These are phyloP conservation scores for Hephaestus fuliginosus DNA, from an alignment of 2,797 vertebrate species.

Conservation along the genomic window DNA sequence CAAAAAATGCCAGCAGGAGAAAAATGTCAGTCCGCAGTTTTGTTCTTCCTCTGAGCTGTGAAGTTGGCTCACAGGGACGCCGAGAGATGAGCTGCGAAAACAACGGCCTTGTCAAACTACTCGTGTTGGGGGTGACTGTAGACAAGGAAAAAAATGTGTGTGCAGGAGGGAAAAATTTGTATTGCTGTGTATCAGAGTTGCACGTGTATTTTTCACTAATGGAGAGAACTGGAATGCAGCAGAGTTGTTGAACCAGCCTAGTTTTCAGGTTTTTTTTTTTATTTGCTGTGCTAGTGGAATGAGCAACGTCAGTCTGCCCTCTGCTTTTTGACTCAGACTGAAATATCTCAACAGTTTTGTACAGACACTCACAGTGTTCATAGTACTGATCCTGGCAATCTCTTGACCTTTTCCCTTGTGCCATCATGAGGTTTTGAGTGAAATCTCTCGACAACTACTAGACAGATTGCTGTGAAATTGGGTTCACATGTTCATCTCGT, in stretches of 20 bases:
- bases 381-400: not conserved
- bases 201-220: constrained; percentile 28
- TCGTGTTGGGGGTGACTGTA: constrained; percentile 27
- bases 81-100: constrained; percentile 57
- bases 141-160: constrained; percentile 11
- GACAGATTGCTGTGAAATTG: not conserved
- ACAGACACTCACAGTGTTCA: not conserved
- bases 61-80: constrained; percentile 48
- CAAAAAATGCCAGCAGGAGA: constrained; percentile 26
- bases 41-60: constrained; percentile 28
- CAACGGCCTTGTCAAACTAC: constrained; percentile 43
- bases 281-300: not conserved
- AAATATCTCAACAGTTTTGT: not conserved
- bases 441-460: not conserved
- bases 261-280: constrained; percentile 3
- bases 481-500: not conserved
- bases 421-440: not conserved
- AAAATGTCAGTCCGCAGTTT: constrained; percentile 37
- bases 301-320: too few species aligned
- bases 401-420: not conserved
- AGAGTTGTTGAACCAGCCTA: constrained; percentile 1
- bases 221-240: constrained; percentile 2
- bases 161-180: constrained; percentile 11
- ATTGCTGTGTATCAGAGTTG: constrained; percentile 13
- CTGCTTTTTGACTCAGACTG: not conserved